Conservation (phyloP, 2,797 vertebrate species). For the Sebastes minor region DNA sequence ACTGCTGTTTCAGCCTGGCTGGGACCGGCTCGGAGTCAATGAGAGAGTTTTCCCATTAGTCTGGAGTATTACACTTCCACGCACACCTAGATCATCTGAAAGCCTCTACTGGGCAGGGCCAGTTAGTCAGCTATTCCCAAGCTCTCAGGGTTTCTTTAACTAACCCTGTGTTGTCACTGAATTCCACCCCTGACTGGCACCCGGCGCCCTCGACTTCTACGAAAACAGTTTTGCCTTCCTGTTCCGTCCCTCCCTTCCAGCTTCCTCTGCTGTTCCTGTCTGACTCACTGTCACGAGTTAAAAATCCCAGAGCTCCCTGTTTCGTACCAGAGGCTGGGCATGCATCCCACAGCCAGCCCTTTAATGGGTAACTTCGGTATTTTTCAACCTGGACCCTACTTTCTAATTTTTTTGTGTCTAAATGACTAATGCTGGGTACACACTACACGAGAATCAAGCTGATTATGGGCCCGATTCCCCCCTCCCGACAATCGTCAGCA, state of each 20-base stretch:
- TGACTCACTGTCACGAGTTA: slow-evolving; percentile 68
- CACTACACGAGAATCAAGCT: too few species aligned
- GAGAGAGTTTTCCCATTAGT: slow-evolving; percentile 35
- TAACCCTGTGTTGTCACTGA: slow-evolving; percentile 9
- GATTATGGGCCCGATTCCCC: too few species aligned
- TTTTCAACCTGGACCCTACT: background rate
- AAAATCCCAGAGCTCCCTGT: slow-evolving; percentile 52
- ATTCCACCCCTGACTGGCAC: slow-evolving; percentile 29
- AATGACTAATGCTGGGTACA: background rate
- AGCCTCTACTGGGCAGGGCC: background rate
- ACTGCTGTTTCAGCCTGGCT: slow-evolving; percentile 55
- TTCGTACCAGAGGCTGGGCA: slow-evolving; percentile 29
- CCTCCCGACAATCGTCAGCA: too few species aligned
- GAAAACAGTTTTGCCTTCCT: slow-evolving; percentile 66
- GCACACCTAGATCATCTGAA: slow-evolving; percentile 13
- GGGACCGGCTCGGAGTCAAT: slow-evolving; percentile 41
- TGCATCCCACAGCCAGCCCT: slow-evolving; percentile 3
- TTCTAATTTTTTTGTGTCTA: background rate
- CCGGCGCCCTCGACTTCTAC: slow-evolving; percentile 53
- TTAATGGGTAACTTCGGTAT: background rate
- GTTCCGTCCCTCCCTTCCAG: slow-evolving; percentile 69
- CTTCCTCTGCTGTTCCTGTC: slow-evolving; percentile 76
- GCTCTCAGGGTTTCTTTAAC: background rate
- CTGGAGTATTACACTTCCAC: slow-evolving; percentile 16
- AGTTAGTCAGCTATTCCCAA: slow-evolving; percentile 13